Evolutionary conservation across 2,797 vertebrate species (phyloP).

Genomic region (Mus caroli): DNA sequence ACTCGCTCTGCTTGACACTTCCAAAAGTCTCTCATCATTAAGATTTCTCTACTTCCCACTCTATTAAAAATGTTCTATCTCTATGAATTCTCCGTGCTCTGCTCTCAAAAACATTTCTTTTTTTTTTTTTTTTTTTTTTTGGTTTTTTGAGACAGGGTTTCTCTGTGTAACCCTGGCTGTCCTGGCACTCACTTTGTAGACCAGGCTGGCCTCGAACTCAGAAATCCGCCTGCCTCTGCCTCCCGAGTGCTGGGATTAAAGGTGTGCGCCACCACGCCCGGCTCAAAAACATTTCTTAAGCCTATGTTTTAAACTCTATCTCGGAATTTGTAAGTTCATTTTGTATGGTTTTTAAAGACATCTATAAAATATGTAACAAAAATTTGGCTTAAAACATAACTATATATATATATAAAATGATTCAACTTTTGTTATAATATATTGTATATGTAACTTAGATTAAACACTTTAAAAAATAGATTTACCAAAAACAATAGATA

Average conservation of each 20-base stretch:
- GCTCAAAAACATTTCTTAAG: background rate
- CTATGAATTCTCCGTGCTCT: background rate
- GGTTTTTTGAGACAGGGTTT: too few relatives aligned
- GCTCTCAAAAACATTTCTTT: background rate
- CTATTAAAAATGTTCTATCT: background rate
- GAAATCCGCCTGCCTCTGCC: too few relatives aligned
- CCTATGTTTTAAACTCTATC: background rate
- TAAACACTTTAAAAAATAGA: background rate
- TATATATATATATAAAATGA: background rate
- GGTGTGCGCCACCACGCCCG: too few relatives aligned
- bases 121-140: too few relatives aligned
- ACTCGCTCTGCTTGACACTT: background rate
- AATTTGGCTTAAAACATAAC: background rate
- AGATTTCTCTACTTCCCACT: background rate
- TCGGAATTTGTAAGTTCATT: background rate
- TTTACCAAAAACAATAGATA: background rate
- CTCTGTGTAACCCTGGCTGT: too few relatives aligned
- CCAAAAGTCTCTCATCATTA: background rate
- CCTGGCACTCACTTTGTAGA: too few relatives aligned
- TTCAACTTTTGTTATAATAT: background rate
- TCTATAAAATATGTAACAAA: background rate
- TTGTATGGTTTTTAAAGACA: background rate
- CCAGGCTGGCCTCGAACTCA: too few relatives aligned
- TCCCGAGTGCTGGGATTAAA: too few relatives aligned
- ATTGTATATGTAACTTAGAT: background rate